Evolutionary conservation across 2,797 vertebrate genomes (phyloP), one percentile per base, ranked within the genome.

Genomic region (Sorex maritimensis): DNA sequence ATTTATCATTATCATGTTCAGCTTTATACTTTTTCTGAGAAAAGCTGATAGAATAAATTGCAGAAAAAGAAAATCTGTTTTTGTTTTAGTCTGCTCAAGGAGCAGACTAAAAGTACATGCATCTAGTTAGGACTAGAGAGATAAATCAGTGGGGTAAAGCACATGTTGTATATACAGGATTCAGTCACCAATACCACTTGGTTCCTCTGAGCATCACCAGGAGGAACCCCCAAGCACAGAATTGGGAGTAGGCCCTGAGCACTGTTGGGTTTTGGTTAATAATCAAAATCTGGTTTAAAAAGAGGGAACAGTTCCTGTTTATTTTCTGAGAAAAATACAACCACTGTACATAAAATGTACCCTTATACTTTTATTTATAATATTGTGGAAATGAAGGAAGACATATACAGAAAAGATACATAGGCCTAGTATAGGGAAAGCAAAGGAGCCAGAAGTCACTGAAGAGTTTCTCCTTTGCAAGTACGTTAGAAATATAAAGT

Each of bases 301-400:
- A 7, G 19, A 41, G 9, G 44, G 19, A 74, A 4, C 58, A 61
- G 2, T 85, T 88, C 91, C 44, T 94, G 1, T 88, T 4, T 82
- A 9, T 30, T 94, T 92, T 86, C 74, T 69, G 88, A 63, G 86
- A 71, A 93, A 89, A 88, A 81, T 88, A 69, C 81, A 73, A 81
- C 88, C 19, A 28, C 84, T 72, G 15, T 30, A 69, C 6, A 75
- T 72, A 55, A 44, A 85, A 61, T 88, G 6, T 83, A 12, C 6
- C 82, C 71, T 55, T 79, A 3, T n/a, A 5, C 91, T 92, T 72
- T 24, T 92, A 19, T 92, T 86, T 95, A 28, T 77, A 77, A 28
- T 80, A 41, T 73, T 44, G 49, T 80, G 15, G 3, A 2, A 34
- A 23, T 83, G 38, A 58, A 86, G 26, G 93, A 41, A 80, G 46